Base-by-base conservation (phyloP, 2,888 invertebrate species). In the Deilephila elpenor region DNA sequence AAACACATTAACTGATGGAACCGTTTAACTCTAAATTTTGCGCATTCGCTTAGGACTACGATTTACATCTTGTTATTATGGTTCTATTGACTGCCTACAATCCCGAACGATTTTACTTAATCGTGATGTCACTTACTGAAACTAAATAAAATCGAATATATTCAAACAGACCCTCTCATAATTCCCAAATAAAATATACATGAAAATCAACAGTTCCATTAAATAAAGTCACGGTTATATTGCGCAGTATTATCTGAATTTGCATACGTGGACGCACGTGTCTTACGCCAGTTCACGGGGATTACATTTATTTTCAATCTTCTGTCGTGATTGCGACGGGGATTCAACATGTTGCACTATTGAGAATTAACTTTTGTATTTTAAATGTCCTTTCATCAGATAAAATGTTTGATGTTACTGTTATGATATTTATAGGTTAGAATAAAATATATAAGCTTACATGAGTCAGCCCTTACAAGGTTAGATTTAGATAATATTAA, bases 281-380 rank as follows among this genome's bases (percentile, higher is more conserved):
- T 79, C 85, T 74, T 60, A 56, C 77, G 79, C 79, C 81, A 78
- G 82, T 88, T 84, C 88, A 87, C 84, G 89, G 82, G 84, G 93
- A 91, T 93, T 93, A 92, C 88, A 91, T 91, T 91, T 88, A 89
- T 90, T 89, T 91, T 88, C 92, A 93, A 92, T 92, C 85, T 85
- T 85, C 82, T 76, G 80, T 81, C 78, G 76, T 84, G 84, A 85
- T 86, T 86, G 84, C 32, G n/a, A 51, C 56, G 62, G 37, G 19
- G 29, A 71, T 71, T 67, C 70, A 1, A 8, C 34, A 71, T 71
- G 70, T 71, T 1, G 59, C 29, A 25, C 74, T 77, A 70, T 73
- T 70, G 51, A 74, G 59, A 73, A 19, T 74, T 71, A n/a, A 37
- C 53, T 20, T 56, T 59, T 71, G 56, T 56, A 53, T 56, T 59